These are phyloP conservation scores for Crepidodera aurea DNA, from an alignment of 2,888 invertebrate genomes.

Conservation along the genomic window DNA sequence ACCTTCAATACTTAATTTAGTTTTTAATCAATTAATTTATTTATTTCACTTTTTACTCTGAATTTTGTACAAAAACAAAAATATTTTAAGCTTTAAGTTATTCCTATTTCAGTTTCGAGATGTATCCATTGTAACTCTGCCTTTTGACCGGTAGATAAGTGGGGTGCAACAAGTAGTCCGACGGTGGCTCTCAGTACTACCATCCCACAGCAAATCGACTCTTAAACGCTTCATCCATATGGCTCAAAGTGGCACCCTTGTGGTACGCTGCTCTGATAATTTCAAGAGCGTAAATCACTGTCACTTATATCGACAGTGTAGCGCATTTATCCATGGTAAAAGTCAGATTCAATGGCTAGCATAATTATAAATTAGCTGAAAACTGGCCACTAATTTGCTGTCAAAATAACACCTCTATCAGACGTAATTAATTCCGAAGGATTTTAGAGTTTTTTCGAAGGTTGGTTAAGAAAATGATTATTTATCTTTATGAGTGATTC, in stretches of 20 bases:
- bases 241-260: constrained; percentile 37
- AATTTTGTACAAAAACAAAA: no score
- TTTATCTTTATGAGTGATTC: no score
- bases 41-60: no score
- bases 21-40: no score
- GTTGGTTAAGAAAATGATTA: no score
- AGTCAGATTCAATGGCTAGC: constrained; percentile 57
- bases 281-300: constrained; percentile 58
- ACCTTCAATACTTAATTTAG: no score
- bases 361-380: constrained; percentile 61
- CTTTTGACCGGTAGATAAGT: constrained; percentile 57
- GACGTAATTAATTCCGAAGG: constrained; percentile 48
- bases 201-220: constrained; percentile 31
- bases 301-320: constrained; percentile 56
- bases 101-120: no score
- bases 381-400: constrained; percentile 60
- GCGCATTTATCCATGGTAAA: constrained; percentile 58
- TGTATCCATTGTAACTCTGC: constrained; percentile 48
- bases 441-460: constrained; percentile 8
- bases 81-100: no score
- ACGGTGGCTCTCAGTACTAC: constrained; percentile 49
- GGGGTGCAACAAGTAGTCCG: constrained; percentile 54
- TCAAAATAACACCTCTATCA: constrained; percentile 57
- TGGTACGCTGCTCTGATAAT: constrained; percentile 38
- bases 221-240: constrained; percentile 30